phyloP scores from a whole-genome alignment of 1,140 invertebrate species.

The Drosophila triauraria region DNA sequence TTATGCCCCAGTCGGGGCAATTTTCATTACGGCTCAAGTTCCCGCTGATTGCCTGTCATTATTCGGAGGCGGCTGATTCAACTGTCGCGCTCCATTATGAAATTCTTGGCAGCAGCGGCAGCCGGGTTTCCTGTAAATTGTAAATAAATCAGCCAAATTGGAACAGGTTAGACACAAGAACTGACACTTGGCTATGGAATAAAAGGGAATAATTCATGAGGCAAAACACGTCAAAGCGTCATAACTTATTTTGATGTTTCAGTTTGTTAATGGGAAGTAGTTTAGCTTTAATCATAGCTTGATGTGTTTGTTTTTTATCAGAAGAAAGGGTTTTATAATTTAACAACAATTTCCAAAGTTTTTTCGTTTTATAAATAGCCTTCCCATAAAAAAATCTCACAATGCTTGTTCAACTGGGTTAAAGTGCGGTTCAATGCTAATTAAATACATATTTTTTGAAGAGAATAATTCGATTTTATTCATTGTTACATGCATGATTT shows the following conservation, averaged over 20 bases:
- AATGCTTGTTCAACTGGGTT: neutral
- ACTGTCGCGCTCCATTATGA: constrained; percentile 1
- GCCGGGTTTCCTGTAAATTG: neutral
- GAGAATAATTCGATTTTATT: neutral
- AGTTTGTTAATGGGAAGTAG: neutral
- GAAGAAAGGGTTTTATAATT: neutral
- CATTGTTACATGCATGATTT: neutral
- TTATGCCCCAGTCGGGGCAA: constrained; percentile 28
- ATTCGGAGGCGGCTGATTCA: constrained; percentile 12
- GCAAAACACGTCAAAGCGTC: neutral
- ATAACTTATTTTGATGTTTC: neutral
- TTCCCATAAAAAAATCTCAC: neutral
- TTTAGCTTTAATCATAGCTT: neutral
- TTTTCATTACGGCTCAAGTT: constrained; percentile 22
- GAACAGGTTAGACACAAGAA: neutral
- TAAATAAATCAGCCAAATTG: constrained; percentile 9
- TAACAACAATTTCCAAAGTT: neutral
- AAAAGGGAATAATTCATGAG: constrained; percentile 1
- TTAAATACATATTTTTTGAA: neutral
- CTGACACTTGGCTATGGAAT: constrained; percentile 8
- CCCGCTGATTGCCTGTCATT: constrained; percentile 37
- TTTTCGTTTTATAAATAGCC: too few species aligned
- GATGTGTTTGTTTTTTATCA: neutral
- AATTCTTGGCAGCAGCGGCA: neutral
- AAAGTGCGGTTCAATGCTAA: neutral